These are phyloP conservation scores for Lithophane ornitopus DNA, from an alignment of 2,888 invertebrate genomes.

Conservation along the genomic window DNA sequence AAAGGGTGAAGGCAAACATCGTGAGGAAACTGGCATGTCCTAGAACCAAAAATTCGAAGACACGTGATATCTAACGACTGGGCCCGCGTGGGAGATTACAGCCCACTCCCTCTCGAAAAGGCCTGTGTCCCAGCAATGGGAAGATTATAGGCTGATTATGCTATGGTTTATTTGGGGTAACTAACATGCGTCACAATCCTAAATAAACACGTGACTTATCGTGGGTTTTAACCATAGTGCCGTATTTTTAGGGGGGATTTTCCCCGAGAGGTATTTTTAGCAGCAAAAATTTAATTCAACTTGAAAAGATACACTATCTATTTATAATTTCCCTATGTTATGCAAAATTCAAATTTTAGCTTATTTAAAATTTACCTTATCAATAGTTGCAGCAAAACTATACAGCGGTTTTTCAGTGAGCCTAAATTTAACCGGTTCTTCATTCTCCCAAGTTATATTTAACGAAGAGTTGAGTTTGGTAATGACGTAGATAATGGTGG, in stretches of 20 bases:
- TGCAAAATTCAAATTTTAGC: neutral
- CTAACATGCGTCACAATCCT: neutral
- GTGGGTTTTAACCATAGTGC: neutral
- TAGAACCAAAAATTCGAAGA: neutral
- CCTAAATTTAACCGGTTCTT: slow-evolving; percentile 76
- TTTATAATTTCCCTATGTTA: no score
- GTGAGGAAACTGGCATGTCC: neutral
- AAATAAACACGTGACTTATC: slow-evolving; percentile 1
- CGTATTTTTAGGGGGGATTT: neutral
- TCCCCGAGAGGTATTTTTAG: neutral
- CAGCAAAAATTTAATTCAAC: neutral
- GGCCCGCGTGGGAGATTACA: neutral
- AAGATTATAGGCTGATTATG: neutral
- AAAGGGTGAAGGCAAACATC: neutral
- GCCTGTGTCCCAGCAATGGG: neutral
- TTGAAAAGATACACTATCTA: neutral
- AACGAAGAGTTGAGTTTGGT: slow-evolving; percentile 86
- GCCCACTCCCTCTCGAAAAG: neutral
- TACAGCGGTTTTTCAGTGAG: slow-evolving; percentile 88
- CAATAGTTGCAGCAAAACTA: slow-evolving; percentile 91
- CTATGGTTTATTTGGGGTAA: neutral
- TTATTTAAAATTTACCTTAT: slow-evolving; percentile 85
- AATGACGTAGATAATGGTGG: slow-evolving; percentile 90
- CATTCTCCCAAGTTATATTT: slow-evolving; percentile 87
- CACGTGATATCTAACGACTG: neutral